phyloP scores from a whole-genome alignment of 2,888 invertebrate genomes.

The Heliconius aoede region DNA sequence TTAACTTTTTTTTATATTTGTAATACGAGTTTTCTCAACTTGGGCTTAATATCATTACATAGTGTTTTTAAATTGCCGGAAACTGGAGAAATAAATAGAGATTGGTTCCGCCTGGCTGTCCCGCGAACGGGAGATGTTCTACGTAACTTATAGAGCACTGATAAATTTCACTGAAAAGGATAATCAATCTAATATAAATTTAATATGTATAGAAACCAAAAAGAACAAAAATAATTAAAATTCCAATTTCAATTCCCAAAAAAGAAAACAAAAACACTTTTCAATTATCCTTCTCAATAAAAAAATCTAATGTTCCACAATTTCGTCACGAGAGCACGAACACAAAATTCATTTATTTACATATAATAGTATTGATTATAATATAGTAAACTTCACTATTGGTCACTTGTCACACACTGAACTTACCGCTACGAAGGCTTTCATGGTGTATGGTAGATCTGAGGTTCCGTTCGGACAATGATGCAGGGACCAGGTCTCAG shows the following conservation, averaged over 20 bases:
- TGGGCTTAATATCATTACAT: background rate
- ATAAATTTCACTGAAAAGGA: constrained; percentile 26
- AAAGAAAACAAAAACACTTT: background rate
- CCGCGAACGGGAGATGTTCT: no score
- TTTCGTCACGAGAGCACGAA: background rate
- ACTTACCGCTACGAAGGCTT: constrained; percentile 83
- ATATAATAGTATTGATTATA: constrained; percentile 49
- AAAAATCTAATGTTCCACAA: background rate
- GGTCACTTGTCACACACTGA: constrained; percentile 59
- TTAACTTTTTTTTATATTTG: no score
- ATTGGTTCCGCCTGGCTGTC: background rate
- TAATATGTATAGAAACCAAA: background rate
- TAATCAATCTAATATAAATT: constrained; percentile 2
- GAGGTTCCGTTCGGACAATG: constrained; percentile 76
- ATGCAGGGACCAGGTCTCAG: constrained; percentile 63
- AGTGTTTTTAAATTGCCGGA: background rate
- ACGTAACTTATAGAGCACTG: background rate
- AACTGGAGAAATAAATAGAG: background rate
- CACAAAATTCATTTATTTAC: background rate
- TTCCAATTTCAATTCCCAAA: background rate
- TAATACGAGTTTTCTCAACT: no score
- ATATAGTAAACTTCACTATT: constrained; percentile 54
- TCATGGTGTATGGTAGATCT: constrained; percentile 81
- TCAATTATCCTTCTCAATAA: constrained; percentile 18
- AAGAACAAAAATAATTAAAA: background rate